Conservation (phyloP, 2,113 vertebrate species). For the Oreochromis niloticus region DNA sequence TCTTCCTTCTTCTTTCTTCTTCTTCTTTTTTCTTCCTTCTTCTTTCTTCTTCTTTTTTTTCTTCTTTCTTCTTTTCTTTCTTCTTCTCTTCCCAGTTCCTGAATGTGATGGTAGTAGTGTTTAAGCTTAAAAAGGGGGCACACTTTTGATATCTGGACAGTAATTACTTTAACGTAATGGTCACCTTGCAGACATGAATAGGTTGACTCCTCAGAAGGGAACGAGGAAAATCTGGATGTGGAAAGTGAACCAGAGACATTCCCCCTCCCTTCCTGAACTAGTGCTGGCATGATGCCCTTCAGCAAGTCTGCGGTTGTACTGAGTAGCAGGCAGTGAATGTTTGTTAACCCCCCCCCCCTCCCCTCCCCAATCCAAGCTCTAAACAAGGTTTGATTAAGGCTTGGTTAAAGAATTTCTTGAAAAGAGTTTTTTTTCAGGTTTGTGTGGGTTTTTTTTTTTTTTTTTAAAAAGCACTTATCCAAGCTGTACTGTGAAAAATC, state of each 20-base stretch:
- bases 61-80: not conserved
- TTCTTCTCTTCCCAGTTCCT: not conserved
- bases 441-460: too few species aligned
- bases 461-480: not conserved
- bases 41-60: not conserved
- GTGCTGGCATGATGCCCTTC: conserved; percentile 18
- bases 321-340: conserved; percentile 9
- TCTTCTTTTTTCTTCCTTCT: not conserved
- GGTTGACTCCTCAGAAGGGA: not conserved
- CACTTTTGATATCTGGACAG: not conserved
- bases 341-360: not conserved
- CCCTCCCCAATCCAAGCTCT: not conserved
- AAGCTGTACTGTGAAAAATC: not conserved
- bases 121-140: not conserved
- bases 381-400: conserved; percentile 5
- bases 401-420: conserved; percentile 23
- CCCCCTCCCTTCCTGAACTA: not conserved
- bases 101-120: not conserved
- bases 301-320: conserved; percentile 34
- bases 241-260: not conserved
- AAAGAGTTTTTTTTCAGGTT: not conserved
- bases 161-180: not conserved
- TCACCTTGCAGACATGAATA: not conserved
- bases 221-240: not conserved
- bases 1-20: not conserved